Conservation (phyloP, 2,888 invertebrate genomes). For the Callinectes sapidus region DNA sequence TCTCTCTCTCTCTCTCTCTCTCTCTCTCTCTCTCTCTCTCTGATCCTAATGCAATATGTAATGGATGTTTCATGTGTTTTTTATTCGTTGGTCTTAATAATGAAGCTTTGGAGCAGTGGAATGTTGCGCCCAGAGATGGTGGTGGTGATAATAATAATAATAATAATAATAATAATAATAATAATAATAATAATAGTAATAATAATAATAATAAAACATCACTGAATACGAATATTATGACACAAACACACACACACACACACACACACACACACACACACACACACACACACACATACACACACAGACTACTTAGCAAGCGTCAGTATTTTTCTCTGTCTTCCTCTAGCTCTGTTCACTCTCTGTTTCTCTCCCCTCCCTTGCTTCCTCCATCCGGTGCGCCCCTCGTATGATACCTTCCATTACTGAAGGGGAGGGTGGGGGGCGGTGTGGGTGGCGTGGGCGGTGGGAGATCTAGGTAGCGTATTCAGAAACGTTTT, state of each 20-base stretch:
- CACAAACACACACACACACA: slow-evolving; percentile 23
- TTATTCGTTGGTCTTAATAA: neutral
- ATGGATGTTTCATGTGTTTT: neutral
- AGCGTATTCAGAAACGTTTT: too few relatives aligned
- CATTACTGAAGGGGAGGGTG: neutral
- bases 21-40: too few relatives aligned
- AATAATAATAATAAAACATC: neutral
- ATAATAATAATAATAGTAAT: neutral
- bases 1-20: slow-evolving; percentile 16
- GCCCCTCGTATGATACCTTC: neutral
- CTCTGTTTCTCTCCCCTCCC: neutral
- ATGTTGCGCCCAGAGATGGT: neutral
- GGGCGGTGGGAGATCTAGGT: too few relatives aligned
- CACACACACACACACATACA: slow-evolving; percentile 11
- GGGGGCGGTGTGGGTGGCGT: too few relatives aligned
- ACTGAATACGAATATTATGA: neutral
- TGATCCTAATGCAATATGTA: neutral
- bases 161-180: neutral
- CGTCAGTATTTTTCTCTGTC: neutral
- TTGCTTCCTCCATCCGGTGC: neutral
- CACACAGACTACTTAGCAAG: neutral
- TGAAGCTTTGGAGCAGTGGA: neutral
- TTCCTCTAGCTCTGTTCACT: neutral
- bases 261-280: slow-evolving; percentile 24
- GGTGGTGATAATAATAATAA: neutral